These are phyloP conservation scores for Rhopilema esculentum DNA, from an alignment of 30 jellyfish, hydroid and myxozoan species.

Conservation along the genomic window DNA sequence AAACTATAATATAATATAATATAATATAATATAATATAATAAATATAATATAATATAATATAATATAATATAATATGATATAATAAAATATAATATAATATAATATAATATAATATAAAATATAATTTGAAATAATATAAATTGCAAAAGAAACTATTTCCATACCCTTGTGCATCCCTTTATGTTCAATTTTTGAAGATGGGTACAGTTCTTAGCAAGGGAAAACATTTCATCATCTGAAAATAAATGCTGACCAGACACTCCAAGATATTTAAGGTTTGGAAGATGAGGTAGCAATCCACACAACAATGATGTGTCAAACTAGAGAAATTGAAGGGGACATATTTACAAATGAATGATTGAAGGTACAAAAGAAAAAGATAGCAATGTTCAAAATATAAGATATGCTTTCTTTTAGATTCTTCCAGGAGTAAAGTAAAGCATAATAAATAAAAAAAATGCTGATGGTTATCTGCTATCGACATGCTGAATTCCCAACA, in stretches of 20 bases:
- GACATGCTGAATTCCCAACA: too few species aligned
- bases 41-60: background rate
- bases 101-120: background rate
- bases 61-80: background rate
- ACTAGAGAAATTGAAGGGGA: constrained; percentile 4
- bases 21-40: background rate
- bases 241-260: constrained; percentile 54
- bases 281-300: constrained; percentile 46
- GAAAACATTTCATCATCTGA: constrained; percentile 54
- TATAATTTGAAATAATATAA: background rate
- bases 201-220: constrained; percentile 44
- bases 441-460: too few species aligned
- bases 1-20: background rate
- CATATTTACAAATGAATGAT: background rate
- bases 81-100: background rate
- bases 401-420: background rate
- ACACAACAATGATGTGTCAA: constrained; percentile 14
- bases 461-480: too few species aligned
- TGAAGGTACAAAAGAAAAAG: too few species aligned
- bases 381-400: background rate
- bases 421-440: background rate
- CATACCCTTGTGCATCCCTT: constrained; percentile 73
- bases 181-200: constrained; percentile 30
- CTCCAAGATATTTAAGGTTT: constrained; percentile 44
- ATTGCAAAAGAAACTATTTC: too few species aligned